phyloP scores from a whole-genome alignment of 2,888 invertebrate species.

The Eustalomyia histrio region DNA sequence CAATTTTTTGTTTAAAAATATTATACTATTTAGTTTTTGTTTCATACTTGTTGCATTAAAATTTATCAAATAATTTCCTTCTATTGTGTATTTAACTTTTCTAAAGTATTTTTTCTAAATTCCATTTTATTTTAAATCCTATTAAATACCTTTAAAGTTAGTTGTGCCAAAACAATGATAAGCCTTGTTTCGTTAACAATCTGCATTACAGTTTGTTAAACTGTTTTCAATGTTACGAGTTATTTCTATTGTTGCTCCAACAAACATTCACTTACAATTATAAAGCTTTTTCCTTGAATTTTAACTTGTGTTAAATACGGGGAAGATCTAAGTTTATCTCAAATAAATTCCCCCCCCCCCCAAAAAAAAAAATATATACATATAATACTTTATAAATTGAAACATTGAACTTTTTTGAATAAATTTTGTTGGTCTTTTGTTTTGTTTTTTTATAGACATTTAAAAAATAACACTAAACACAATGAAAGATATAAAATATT shows the following conservation, averaged over 20 bases:
- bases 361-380: background rate
- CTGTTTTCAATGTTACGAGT: conserved; percentile 16
- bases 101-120: background rate
- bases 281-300: conserved; percentile 19
- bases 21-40: too few relatives aligned
- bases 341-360: background rate
- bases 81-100: conserved; percentile 5
- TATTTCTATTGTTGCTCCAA: conserved; percentile 6
- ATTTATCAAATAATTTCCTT: background rate
- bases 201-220: conserved; percentile 38
- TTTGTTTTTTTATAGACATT: background rate
- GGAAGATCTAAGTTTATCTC: background rate
- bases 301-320: background rate
- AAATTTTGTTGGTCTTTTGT: background rate
- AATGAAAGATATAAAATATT: background rate
- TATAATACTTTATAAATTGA: conserved; percentile 1
- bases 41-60: background rate
- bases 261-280: conserved; percentile 26
- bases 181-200: conserved; percentile 37
- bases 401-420: conserved; percentile 22
- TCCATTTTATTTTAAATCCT: conserved; percentile 25
- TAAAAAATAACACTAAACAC: background rate
- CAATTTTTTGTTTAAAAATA: too few relatives aligned
- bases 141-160: conserved; percentile 47
- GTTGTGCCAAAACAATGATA: conserved; percentile 47